Conservation (phyloP, 2,113 vertebrate genomes). For the Hippocampus abdominalis region DNA sequence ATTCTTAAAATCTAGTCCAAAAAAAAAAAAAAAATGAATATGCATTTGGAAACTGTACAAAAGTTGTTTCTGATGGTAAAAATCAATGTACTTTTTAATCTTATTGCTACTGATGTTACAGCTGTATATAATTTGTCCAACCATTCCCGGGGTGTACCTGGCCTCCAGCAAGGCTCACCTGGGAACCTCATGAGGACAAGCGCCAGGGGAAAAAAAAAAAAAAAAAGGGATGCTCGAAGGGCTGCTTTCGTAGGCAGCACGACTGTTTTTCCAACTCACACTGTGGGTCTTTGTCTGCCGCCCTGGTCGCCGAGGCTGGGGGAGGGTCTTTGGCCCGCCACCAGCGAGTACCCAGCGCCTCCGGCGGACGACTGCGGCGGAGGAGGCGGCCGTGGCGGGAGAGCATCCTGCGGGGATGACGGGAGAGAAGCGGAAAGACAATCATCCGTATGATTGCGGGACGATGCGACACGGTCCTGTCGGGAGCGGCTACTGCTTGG, state of each 20-base stretch:
- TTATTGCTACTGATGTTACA: too few species aligned
- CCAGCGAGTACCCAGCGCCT: constrained; percentile 72
- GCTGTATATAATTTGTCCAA: too few species aligned
- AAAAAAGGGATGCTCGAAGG: background rate
- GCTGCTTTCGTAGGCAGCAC: constrained; percentile 23
- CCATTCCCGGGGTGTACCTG: background rate
- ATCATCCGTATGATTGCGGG: background rate
- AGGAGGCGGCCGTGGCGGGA: constrained; percentile 81
- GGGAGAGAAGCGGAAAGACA: constrained; percentile 23
- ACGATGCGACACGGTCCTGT: background rate
- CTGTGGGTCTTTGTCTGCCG: constrained; percentile 85
- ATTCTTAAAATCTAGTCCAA: background rate
- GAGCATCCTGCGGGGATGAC: constrained; percentile 60
- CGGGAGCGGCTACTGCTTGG: too few species aligned
- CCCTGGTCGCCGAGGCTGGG: constrained; percentile 80
- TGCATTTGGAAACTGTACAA: too few species aligned
- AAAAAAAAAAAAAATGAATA: too few species aligned
- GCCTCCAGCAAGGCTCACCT: background rate
- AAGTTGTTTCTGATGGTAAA: too few species aligned
- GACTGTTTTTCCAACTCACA: constrained; percentile 81
- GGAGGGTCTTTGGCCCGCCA: constrained; percentile 77
- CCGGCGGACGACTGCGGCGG: constrained; percentile 82
- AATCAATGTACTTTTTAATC: too few species aligned
- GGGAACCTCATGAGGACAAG: background rate
- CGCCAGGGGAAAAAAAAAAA: background rate